Evolutionary conservation across 2,888 invertebrate species (phyloP), one percentile per base, ranked within the genome.

Genomic region (Andricus curvator): DNA sequence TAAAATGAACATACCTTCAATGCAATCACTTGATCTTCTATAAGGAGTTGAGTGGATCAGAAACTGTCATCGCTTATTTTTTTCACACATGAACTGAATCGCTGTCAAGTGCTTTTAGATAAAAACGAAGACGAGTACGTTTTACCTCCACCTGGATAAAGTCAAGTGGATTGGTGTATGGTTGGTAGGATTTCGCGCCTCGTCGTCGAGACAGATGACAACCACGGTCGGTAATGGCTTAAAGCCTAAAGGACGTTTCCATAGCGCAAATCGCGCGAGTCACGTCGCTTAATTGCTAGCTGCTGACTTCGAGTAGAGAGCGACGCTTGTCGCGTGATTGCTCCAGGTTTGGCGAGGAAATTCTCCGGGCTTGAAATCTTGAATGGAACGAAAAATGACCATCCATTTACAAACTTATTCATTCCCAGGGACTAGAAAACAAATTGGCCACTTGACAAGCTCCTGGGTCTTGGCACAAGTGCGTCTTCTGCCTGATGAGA

Each of bases 221-320:
- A 83, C 84, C 82, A 84, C 83, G 87, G 88, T 87, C 86, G 84
- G 87, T 88, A 88, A 88, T 88, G 86, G 88, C 84, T 84, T 84
- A 86, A 86, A 81, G 88, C 85, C 84, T 85, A 86, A 85, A 81
- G 68, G 87, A 86, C 87, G 87, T 87, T 89, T 89, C 86, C 87
- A 88, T 82, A 79, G 84, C 85, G 83, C 79, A 84, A 88, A 88
- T 85, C 84, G 86, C 85, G 88, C 85, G 86, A 90, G 92, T 92
- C 92, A 92, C 90, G 89, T 89, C 87, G 81, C 88, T 92, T 92
- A 92, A 92, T 92, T 92, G 92, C 90, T 87, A 88, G 87, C 84
- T 85, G 84, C 80, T 80, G 80, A 70, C 80, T 67, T n/a, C 41
- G 6, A 22, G 41, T 67, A 37, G 41, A 67, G 67, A 67, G 37